phyloP scores from a whole-genome alignment of 2,888 invertebrate genomes.

The Eupithecia pulchellata region DNA sequence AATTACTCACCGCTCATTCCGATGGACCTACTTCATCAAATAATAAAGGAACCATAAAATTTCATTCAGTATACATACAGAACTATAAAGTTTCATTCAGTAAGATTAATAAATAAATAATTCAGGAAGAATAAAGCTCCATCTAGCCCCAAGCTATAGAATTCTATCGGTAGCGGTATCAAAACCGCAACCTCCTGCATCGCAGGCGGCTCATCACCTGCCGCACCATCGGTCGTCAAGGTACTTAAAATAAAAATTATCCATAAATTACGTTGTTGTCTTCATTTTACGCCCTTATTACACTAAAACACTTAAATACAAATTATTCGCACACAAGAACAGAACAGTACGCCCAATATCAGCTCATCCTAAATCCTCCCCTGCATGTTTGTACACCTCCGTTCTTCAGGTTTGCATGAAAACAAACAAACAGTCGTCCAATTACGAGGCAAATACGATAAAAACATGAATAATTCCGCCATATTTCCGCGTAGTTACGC shows the following conservation, averaged over 20 bases:
- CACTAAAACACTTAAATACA: no score
- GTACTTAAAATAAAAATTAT: no score
- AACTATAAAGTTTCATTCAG: no score
- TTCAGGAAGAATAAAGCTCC: no score
- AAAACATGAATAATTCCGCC: slow-evolving; percentile 60
- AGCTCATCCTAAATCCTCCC: background rate
- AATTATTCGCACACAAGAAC: no score
- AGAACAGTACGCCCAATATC: slow-evolving; percentile 8
- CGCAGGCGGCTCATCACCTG: no score
- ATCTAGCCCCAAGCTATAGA: no score
- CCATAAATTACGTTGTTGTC: background rate
- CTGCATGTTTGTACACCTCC: slow-evolving; percentile 13
- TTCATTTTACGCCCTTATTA: background rate
- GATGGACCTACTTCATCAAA: background rate
- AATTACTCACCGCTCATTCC: no score
- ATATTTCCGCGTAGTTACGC: slow-evolving; percentile 54
- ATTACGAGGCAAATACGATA: slow-evolving; percentile 44
- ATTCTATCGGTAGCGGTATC: no score
- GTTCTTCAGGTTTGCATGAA: slow-evolving; percentile 39
- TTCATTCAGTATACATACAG: background rate
- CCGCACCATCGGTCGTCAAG: no score
- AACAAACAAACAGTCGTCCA: slow-evolving; percentile 47
- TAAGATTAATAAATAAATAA: no score
- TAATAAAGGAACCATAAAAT: background rate
- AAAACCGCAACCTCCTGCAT: no score